Conservation (phyloP, 2,888 invertebrate genomes). For the Stramonita haemastoma region DNA sequence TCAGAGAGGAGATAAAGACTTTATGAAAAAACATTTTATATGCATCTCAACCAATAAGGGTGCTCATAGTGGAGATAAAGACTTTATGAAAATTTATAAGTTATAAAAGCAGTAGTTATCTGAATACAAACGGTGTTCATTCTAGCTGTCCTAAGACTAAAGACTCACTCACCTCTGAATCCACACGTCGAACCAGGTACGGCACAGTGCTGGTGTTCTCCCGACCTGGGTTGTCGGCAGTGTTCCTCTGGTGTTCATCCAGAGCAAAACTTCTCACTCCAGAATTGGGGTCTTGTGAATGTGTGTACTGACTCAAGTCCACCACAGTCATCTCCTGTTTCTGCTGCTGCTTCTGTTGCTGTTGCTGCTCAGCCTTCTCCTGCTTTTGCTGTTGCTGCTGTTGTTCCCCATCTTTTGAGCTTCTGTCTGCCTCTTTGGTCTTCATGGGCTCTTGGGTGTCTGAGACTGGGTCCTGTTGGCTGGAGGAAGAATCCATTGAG, state of each 20-base stretch:
- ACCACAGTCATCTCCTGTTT: not conserved
- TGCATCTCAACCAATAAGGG: too few relatives aligned
- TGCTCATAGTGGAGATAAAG: too few relatives aligned
- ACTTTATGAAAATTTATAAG: too few relatives aligned
- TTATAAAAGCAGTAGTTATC: too few relatives aligned
- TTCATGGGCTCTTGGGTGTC: not conserved
- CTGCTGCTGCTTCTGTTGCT: not conserved
- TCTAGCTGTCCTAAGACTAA: not conserved
- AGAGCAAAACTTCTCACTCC: not conserved
- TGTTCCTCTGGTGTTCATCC: not conserved
- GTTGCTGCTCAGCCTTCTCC: too few relatives aligned
- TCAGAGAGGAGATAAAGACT: too few relatives aligned
- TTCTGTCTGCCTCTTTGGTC: slow-evolving; percentile 25
- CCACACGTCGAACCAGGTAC: not conserved
- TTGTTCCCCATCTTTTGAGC: not conserved
- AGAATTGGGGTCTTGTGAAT: not conserved
- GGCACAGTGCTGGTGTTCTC: not conserved
- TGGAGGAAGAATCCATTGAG: too few relatives aligned
- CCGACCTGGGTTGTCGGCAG: not conserved
- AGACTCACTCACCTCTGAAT: not conserved
- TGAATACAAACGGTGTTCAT: too few relatives aligned
- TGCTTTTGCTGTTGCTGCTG: not conserved
- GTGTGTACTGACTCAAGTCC: not conserved
- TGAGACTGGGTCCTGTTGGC: not conserved
- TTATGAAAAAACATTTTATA: too few relatives aligned